A percentile compares a stretch with the other conserved stretches of the same genome.
Evolutionary conservation across 1,140 invertebrate species (phyloP).

Genomic region (Panulirus ornatus): DNA sequence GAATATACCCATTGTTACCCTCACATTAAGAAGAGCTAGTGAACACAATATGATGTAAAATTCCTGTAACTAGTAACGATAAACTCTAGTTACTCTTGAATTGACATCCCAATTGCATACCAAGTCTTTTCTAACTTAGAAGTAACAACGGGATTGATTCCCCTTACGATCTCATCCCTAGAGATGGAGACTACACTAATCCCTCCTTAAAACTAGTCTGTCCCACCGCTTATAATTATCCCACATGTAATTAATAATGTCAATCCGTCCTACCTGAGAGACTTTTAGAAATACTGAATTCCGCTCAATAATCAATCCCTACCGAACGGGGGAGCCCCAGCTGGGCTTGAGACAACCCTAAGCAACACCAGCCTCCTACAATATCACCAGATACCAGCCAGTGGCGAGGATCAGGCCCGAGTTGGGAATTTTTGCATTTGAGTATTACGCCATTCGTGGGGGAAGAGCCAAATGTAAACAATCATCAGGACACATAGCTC

Average conservation of each 20-base stretch:
- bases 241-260: conserved; percentile 19
- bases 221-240: background rate
- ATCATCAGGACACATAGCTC: background rate
- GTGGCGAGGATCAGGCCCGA: background rate
- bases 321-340: background rate
- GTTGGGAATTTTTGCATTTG: conserved; percentile 57
- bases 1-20: no score
- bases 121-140: no score
- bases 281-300: background rate
- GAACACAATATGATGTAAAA: no score
- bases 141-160: no score
- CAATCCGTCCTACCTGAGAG: background rate
- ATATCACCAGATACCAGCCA: background rate
- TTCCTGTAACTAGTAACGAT: no score
- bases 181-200: background rate
- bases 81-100: no score
- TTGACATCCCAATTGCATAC: no score
- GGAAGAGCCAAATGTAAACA: conserved; percentile 66
- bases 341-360: background rate
- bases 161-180: no score
- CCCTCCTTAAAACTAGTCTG: background rate
- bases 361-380: background rate
- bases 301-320: background rate
- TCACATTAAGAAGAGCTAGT: no score
- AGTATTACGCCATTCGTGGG: conserved; percentile 62